Conservation (phyloP, 2,113 vertebrate species). For the Caranx ignobilis region DNA sequence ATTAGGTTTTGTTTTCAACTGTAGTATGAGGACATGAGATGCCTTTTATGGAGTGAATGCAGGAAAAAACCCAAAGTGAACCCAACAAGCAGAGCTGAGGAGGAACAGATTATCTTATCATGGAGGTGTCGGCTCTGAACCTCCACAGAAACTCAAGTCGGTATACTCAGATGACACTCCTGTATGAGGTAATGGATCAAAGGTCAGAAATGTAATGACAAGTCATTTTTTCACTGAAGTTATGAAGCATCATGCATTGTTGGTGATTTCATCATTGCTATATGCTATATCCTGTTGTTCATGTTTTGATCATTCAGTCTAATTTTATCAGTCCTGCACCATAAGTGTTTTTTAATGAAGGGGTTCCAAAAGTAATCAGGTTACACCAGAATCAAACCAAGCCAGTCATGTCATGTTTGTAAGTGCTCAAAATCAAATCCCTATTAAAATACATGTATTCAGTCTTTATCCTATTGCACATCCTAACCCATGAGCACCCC, state of each 20-base stretch:
- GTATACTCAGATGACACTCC: neutral
- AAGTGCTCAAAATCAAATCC: neutral
- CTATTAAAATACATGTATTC: neutral
- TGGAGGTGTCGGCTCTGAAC: neutral
- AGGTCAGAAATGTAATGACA: neutral
- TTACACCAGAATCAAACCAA: neutral
- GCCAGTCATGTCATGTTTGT: neutral
- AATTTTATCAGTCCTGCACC: neutral
- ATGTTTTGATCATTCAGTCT: neutral
- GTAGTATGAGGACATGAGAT: neutral
- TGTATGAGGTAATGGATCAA: neutral
- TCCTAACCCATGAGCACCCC: neutral
- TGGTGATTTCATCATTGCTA: no score
- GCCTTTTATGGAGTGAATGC: slow-evolving; percentile 20
- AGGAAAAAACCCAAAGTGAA: slow-evolving; percentile 25
- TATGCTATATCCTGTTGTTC: neutral
- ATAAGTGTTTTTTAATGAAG: neutral
- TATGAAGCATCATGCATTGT: neutral
- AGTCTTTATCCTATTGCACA: neutral
- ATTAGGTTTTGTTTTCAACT: slow-evolving; percentile 49
- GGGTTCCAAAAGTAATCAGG: no score
- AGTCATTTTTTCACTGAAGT: neutral
- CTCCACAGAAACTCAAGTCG: neutral
- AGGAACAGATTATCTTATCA: slow-evolving; percentile 4
- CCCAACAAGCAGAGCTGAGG: neutral